These are phyloP conservation scores for Mus spicilegus DNA, from an alignment of 2,113 vertebrate species.

Conservation along the genomic window DNA sequence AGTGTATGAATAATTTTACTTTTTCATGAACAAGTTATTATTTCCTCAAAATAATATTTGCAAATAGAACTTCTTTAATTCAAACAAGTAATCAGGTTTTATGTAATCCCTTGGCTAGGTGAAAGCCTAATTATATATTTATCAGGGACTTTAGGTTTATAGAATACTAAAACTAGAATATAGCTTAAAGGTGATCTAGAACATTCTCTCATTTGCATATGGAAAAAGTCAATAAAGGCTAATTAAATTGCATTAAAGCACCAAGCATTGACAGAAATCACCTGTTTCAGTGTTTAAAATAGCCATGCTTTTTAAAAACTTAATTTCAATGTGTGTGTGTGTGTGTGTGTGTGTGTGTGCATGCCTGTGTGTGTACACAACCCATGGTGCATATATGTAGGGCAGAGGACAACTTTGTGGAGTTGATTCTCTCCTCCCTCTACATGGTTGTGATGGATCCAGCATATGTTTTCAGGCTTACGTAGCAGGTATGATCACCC, in stretches of 20 bases:
- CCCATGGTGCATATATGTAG: background rate
- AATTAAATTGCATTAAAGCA: background rate
- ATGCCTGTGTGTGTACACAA: background rate
- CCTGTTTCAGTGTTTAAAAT: background rate
- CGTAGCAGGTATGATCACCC: background rate
- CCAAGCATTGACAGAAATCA: background rate
- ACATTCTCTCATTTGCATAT: background rate
- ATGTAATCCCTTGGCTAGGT: background rate
- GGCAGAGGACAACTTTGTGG: background rate
- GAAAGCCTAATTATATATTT: constrained; percentile 1
- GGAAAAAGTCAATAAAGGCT: background rate
- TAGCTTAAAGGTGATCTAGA: constrained; percentile 2
- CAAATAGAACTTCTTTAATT: constrained; percentile 12
- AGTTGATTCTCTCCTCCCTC: background rate
- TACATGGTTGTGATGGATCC: background rate
- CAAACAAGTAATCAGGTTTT: background rate
- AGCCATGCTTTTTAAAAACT: background rate
- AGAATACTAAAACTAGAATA: background rate
- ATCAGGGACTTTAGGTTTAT: background rate
- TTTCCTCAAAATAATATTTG: background rate
- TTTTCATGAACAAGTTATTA: background rate
- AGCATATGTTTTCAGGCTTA: background rate
- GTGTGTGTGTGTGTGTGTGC: background rate
- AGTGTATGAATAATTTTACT: background rate
- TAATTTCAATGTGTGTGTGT: background rate